These are phyloP conservation scores for Rhinella marina DNA, from an alignment of 2,797 vertebrate species.

Conservation along the genomic window DNA sequence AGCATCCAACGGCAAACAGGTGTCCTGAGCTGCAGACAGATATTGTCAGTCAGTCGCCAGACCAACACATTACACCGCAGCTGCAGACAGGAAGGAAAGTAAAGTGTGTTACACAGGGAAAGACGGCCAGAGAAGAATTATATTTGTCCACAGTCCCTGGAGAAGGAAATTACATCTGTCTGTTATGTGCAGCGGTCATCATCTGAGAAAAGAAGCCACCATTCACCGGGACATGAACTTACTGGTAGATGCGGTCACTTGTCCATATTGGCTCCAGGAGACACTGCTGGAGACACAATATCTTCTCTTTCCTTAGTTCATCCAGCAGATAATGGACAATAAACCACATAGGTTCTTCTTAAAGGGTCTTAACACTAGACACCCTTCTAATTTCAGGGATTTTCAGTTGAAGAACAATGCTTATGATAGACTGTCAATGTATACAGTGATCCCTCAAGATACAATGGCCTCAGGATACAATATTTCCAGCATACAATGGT, in stretches of 20 bases:
- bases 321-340: neutral
- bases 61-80: neutral
- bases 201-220: neutral
- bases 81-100: slow-evolving; percentile 36
- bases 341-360: neutral
- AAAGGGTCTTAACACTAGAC: neutral
- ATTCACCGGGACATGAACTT: slow-evolving; percentile 10
- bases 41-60: neutral
- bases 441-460: too few relatives aligned
- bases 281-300: neutral
- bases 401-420: too few relatives aligned
- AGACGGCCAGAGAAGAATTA: neutral
- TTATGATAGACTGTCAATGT: too few relatives aligned
- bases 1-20: neutral
- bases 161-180: slow-evolving; percentile 21
- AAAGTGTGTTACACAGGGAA: neutral
- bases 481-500: too few relatives aligned
- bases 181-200: neutral
- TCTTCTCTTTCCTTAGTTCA: neutral
- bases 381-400: too few relatives aligned
- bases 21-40: neutral
- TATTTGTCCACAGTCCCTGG: neutral
- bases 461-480: too few relatives aligned
- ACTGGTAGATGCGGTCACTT: neutral
- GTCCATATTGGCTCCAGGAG: neutral